Percentiles rank a stretch among this genome's conserved stretches.
phyloP scores from a whole-genome alignment of 2,888 invertebrate species.

The Nomada goodeniana region DNA sequence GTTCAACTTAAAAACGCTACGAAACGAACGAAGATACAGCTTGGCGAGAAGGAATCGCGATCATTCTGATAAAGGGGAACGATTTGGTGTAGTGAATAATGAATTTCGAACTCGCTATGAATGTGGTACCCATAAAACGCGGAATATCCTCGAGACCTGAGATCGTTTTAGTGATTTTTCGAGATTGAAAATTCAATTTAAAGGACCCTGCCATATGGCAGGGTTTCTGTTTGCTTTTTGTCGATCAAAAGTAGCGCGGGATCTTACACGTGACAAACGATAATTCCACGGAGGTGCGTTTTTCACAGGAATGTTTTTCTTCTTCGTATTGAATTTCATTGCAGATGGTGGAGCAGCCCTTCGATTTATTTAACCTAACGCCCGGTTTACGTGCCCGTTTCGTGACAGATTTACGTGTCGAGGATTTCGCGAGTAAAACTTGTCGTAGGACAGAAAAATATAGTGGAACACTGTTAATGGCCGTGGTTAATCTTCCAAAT shows the following conservation, averaged over 20 bases:
- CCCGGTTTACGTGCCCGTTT: not conserved
- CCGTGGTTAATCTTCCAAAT: not conserved
- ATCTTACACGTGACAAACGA: not conserved
- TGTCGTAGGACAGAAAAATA: slow-evolving; percentile 6
- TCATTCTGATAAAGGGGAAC: slow-evolving; percentile 5
- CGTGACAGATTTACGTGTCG: not conserved
- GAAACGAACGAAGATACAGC: not conserved
- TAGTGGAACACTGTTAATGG: not conserved
- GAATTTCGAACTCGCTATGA: slow-evolving; percentile 23
- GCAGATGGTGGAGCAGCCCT: not conserved
- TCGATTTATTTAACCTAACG: not conserved
- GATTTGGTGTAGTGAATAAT: slow-evolving; percentile 33
- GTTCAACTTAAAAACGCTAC: no score
- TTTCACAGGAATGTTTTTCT: not conserved
- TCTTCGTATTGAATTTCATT: not conserved
- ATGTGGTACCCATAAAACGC: slow-evolving; percentile 24
- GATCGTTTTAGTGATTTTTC: slow-evolving; percentile 3
- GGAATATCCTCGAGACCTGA: not conserved
- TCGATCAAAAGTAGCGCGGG: not conserved
- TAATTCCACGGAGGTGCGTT: slow-evolving; percentile 6
- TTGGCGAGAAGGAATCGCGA: not conserved
- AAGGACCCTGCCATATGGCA: slow-evolving; percentile 23
- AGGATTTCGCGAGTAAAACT: not conserved
- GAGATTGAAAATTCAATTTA: slow-evolving; percentile 47
- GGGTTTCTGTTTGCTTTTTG: not conserved